Evolutionary conservation across 2,888 invertebrate genomes (phyloP).

Genomic region (Cryptocephalus moraei): DNA sequence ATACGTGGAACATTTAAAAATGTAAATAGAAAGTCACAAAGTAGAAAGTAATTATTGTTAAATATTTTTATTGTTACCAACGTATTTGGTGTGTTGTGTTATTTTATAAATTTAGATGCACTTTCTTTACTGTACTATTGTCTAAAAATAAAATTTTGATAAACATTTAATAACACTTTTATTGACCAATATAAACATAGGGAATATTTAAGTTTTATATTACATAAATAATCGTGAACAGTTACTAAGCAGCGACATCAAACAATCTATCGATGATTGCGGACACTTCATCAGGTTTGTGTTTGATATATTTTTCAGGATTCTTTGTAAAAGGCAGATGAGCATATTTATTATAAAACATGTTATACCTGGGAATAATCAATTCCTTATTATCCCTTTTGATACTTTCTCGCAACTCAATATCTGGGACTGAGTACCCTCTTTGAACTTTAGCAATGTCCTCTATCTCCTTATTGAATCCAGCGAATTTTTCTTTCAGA

Average conservation of each 20-base stretch:
- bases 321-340: conserved; percentile 82
- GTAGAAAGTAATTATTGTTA: too few relatives aligned
- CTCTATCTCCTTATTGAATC: conserved; percentile 93
- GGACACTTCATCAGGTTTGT: conserved; percentile 75
- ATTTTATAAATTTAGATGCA: too few relatives aligned
- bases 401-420: conserved; percentile 76
- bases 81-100: too few relatives aligned
- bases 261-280: conserved; percentile 83
- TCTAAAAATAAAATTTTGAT: too few relatives aligned
- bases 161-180: too few relatives aligned
- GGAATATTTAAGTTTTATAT: neutral
- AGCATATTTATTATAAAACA: conserved; percentile 67
- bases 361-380: conserved; percentile 74
- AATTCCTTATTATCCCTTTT: conserved; percentile 85
- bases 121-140: too few relatives aligned
- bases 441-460: conserved; percentile 77
- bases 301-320: conserved; percentile 87
- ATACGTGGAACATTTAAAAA: too few relatives aligned
- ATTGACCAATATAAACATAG: too few relatives aligned
- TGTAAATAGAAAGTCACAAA: too few relatives aligned
- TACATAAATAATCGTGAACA: neutral
- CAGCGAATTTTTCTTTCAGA: conserved; percentile 81
- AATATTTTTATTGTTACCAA: too few relatives aligned
- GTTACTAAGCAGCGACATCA: conserved; percentile 69
- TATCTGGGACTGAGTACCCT: conserved; percentile 87